A percentile compares a stretch with the other conserved stretches of the same genome.
phyloP scores from a whole-genome alignment of 2,797 vertebrate genomes.

The Carapus acus region DNA sequence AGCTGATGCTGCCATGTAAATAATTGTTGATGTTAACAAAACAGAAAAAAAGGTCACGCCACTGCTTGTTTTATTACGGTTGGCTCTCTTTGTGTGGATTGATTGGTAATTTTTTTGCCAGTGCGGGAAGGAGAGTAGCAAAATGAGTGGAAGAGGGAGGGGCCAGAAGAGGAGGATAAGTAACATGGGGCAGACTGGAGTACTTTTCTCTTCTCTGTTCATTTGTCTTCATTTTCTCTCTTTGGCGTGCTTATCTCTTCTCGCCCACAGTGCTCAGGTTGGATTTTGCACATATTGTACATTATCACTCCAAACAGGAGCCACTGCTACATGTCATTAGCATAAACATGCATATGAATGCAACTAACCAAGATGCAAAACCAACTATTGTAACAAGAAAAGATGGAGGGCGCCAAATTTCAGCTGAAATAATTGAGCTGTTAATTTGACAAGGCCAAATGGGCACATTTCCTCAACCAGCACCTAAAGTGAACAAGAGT shows the following conservation, averaged over 20 bases:
- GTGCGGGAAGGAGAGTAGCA: conserved; percentile 11
- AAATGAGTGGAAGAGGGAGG: no score
- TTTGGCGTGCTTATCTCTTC: conserved; percentile 52
- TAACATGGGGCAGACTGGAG: conserved; percentile 57
- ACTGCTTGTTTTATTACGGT: conserved; percentile 61
- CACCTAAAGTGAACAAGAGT: no score
- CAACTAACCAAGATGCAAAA: no score
- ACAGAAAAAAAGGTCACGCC: conserved; percentile 58
- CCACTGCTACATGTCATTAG: no score
- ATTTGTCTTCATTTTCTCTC: conserved; percentile 70
- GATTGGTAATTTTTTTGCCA: conserved; percentile 49
- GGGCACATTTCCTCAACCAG: no score
- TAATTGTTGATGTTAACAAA: conserved; percentile 59
- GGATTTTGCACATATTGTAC: conserved; percentile 42
- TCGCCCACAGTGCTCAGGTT: conserved; percentile 44
- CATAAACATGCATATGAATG: no score
- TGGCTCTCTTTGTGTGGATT: conserved; percentile 47
- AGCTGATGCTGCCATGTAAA: conserved; percentile 48
- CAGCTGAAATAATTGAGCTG: no score
- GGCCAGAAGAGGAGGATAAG: conserved; percentile 34
- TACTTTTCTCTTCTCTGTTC: conserved; percentile 59
- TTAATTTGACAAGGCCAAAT: no score
- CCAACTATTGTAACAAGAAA: no score
- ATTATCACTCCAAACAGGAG: conserved; percentile 20
- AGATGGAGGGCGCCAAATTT: no score